A percentile compares a stretch with the other conserved stretches of the same genome.
phyloP scores from a whole-genome alignment of 2,888 invertebrate species.

The Masnerella sp. region DNA sequence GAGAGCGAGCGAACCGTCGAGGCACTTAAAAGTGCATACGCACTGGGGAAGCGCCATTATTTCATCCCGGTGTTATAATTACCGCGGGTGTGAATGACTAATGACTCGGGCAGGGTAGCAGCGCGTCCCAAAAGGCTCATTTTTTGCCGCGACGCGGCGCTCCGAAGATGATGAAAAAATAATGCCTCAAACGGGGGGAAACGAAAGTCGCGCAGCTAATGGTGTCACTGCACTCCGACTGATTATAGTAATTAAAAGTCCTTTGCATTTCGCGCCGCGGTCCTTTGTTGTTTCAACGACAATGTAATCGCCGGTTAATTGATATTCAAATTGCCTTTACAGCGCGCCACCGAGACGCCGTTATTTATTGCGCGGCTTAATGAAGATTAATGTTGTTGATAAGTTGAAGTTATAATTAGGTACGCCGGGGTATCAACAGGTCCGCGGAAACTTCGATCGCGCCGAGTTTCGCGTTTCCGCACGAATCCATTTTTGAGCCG shows the following conservation, averaged over 20 bases:
- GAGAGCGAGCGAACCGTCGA: slow-evolving; percentile 38
- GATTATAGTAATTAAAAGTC: slow-evolving; percentile 59
- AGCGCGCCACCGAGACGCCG: slow-evolving; percentile 34
- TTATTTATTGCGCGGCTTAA: slow-evolving; percentile 51
- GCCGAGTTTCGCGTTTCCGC: slow-evolving; percentile 6
- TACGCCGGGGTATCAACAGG: slow-evolving; percentile 47
- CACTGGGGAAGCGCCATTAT: slow-evolving; percentile 60
- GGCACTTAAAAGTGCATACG: slow-evolving; percentile 60
- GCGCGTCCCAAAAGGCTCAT: slow-evolving; percentile 54
- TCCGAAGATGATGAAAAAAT: slow-evolving; percentile 54
- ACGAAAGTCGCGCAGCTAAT: slow-evolving; percentile 48
- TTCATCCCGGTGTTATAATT: slow-evolving; percentile 60
- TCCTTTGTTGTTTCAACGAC: slow-evolving; percentile 43
- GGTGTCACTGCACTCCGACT: slow-evolving; percentile 46
- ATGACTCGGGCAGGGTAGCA: slow-evolving; percentile 54
- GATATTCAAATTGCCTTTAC: slow-evolving; percentile 45
- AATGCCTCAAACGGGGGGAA: slow-evolving; percentile 34
- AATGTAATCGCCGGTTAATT: slow-evolving; percentile 50
- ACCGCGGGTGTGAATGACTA: slow-evolving; percentile 62
- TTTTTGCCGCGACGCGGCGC: slow-evolving; percentile 43
- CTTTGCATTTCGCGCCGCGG: slow-evolving; percentile 28
- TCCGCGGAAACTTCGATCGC: slow-evolving; percentile 18
- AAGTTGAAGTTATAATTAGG: slow-evolving; percentile 50
- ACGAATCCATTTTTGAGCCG: not conserved
- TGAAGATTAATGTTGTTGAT: slow-evolving; percentile 56